Conservation (phyloP, 1,140 invertebrate species). For the Papilio aristodemus region DNA sequence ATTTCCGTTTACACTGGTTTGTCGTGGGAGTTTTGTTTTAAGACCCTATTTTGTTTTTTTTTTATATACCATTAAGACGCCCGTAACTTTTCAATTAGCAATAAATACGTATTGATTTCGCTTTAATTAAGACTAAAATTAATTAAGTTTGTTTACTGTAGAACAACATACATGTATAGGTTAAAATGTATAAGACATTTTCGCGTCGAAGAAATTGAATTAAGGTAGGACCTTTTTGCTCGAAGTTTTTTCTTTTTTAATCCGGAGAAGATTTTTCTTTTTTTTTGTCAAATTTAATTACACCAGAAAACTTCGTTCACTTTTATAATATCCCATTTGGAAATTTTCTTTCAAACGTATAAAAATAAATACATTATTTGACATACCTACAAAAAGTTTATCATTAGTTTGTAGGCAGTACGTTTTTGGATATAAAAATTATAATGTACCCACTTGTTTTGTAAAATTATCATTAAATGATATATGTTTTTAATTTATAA, state of each 20-base stretch:
- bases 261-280: background rate
- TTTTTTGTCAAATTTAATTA: slow-evolving; percentile 24
- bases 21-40: slow-evolving; percentile 25
- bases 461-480: too few relatives aligned
- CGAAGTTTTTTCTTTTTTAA: background rate
- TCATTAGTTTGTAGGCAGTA: too few relatives aligned
- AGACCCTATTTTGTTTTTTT: slow-evolving; percentile 12
- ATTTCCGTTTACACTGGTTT: slow-evolving; percentile 27
- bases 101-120: slow-evolving; percentile 12
- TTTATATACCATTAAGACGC: background rate
- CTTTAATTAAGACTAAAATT: background rate
- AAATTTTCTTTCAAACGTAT: too few relatives aligned
- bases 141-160: background rate
- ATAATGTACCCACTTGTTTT: too few relatives aligned
- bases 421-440: too few relatives aligned
- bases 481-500: too few relatives aligned
- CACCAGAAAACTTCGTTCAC: too few relatives aligned
- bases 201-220: background rate
- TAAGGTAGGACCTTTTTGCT: background rate
- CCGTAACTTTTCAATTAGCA: slow-evolving; percentile 6
- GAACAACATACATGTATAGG: background rate
- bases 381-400: too few relatives aligned
- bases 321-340: too few relatives aligned
- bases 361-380: too few relatives aligned
- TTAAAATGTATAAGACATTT: too few relatives aligned